Conservation (phyloP, 2,113 vertebrate species). For the Helogale parvula region DNA sequence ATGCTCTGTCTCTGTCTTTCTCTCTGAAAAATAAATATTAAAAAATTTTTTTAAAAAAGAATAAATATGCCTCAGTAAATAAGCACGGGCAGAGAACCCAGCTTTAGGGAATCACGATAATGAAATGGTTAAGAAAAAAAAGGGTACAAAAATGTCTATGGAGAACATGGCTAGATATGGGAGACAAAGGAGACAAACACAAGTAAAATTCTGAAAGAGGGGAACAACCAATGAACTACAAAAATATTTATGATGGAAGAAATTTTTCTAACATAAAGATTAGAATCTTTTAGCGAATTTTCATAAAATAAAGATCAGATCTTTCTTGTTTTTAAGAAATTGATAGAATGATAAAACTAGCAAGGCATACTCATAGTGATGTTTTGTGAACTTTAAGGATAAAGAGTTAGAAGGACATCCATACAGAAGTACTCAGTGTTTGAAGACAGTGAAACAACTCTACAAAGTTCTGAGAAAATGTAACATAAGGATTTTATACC, state of each 20-base stretch:
- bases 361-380: background rate
- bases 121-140: background rate
- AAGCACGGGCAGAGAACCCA: background rate
- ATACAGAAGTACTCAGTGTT: background rate
- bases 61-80: background rate
- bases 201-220: background rate
- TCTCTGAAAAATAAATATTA: no score
- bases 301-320: background rate
- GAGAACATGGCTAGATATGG: background rate
- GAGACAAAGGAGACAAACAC: background rate
- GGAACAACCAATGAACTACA: background rate
- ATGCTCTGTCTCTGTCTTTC: no score
- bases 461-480: constrained; percentile 35
- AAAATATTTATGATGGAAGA: constrained; percentile 8
- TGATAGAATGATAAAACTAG: constrained; percentile 8
- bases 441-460: background rate
- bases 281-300: background rate
- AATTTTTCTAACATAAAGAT: background rate
- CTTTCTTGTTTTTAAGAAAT: constrained; percentile 24
- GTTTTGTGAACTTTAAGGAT: constrained; percentile 32
- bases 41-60: background rate
- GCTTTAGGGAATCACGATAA: background rate
- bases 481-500: background rate
- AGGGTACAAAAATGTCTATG: background rate
- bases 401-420: background rate